Conservation (phyloP, 2,113 vertebrate genomes). For the Lycaon pictus region DNA sequence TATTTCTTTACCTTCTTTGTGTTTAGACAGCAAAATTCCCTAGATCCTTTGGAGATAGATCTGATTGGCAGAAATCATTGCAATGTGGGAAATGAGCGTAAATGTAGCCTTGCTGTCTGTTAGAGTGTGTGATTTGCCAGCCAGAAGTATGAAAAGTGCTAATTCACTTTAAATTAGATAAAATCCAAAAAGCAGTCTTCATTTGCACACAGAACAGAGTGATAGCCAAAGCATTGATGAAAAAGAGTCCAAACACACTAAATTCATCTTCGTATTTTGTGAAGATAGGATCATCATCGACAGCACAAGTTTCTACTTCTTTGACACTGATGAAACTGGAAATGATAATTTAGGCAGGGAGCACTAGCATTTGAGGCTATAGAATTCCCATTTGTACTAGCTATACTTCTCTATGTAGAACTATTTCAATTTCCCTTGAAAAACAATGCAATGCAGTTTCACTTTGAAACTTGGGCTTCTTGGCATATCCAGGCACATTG, state of each 20-base stretch:
- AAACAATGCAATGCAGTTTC: background rate
- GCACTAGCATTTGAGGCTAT: background rate
- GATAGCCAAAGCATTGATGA: background rate
- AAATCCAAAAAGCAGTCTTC: background rate
- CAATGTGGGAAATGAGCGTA: background rate
- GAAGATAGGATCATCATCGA: background rate
- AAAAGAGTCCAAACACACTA: background rate
- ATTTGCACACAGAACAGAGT: conserved; percentile 38
- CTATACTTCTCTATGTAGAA: background rate
- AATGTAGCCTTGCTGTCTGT: conserved; percentile 20
- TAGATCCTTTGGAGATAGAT: background rate
- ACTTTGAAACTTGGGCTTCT: conserved; percentile 7
- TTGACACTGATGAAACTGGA: conserved; percentile 8
- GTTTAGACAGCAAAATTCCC: background rate
- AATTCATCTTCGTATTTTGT: conserved; percentile 4
- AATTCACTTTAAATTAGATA: conserved; percentile 45
- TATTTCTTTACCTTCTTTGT: background rate
- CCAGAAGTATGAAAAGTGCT: background rate
- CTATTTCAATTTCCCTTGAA: background rate
- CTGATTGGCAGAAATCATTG: background rate
- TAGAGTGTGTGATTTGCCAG: background rate
- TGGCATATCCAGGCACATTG: background rate
- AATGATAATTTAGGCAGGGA: background rate
- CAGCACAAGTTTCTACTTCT: background rate
- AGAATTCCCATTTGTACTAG: background rate